Conservation (phyloP, 2,888 invertebrate genomes). For the Caenorhabditis japonica region DNA sequence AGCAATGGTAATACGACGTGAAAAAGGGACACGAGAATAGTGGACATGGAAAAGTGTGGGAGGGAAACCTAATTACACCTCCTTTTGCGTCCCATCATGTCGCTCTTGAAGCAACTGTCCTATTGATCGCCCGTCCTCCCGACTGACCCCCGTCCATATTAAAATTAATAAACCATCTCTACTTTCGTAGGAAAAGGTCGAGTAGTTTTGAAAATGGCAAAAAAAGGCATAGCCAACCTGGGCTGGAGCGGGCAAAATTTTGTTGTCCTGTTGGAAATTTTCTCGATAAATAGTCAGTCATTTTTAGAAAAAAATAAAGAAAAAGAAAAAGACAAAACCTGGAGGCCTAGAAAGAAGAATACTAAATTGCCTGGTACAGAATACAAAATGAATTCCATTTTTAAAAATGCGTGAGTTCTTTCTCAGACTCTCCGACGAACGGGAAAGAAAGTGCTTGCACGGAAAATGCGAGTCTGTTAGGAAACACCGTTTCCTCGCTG, state of each 20-base stretch:
- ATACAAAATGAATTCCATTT: neutral
- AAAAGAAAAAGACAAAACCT: neutral
- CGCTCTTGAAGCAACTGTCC: constrained; percentile 21
- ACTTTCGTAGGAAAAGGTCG: constrained; percentile 30
- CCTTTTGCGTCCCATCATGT: constrained; percentile 2
- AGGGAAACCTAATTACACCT: constrained; percentile 36
- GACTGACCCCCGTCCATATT: constrained; percentile 10
- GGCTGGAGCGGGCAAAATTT: too few relatives aligned
- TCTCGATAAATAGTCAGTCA: too few relatives aligned
- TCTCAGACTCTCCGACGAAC: too few relatives aligned
- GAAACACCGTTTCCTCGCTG: too few relatives aligned
- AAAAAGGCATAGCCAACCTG: too few relatives aligned
- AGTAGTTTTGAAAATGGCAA: constrained; percentile 17
- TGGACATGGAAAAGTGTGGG: neutral
- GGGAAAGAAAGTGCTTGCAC: too few relatives aligned
- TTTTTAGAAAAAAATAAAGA: neutral
- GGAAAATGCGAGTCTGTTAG: too few relatives aligned
- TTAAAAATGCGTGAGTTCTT: too few relatives aligned
- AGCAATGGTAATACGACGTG: too few relatives aligned
- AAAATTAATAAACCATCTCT: constrained; percentile 1
- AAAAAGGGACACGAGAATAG: too few relatives aligned
- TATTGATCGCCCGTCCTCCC: neutral
- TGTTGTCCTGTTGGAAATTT: neutral
- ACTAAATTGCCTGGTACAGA: neutral
- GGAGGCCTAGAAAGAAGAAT: neutral